Conservation (phyloP, 2,888 invertebrate species). For the Dryobota labecula region DNA sequence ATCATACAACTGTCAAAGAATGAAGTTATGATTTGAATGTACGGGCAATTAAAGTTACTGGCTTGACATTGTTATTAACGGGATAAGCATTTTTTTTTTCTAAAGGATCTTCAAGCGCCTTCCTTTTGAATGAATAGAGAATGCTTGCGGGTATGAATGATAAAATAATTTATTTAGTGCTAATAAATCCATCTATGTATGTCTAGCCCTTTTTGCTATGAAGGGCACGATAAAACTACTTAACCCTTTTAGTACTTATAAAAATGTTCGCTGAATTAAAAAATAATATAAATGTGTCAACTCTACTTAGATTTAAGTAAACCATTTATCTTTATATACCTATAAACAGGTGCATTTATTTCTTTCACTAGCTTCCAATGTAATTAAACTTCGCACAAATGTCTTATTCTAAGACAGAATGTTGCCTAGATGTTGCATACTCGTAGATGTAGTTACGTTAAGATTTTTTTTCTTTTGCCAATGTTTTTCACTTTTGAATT, state of each 20-base stretch:
- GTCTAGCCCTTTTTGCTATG: background rate
- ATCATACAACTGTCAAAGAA: too few species aligned
- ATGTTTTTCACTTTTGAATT: background rate
- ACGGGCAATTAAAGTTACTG: too few species aligned
- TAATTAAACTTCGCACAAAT: background rate
- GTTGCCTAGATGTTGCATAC: too few species aligned
- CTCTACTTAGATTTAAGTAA: background rate
- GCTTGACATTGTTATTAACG: too few species aligned
- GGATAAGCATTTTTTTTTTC: too few species aligned
- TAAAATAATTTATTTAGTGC: background rate
- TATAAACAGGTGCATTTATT: background rate
- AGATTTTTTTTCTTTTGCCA: too few species aligned
- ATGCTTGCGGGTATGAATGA: background rate
- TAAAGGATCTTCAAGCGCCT: background rate
- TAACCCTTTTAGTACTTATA: background rate
- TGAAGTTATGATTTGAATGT: too few species aligned
- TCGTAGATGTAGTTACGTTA: too few species aligned
- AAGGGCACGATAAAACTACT: background rate
- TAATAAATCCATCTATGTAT: too few species aligned
- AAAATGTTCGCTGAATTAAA: background rate
- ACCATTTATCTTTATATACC: background rate
- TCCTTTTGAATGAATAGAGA: background rate
- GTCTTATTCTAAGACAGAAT: too few species aligned
- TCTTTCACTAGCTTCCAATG: background rate
- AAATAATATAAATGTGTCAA: background rate